Evolutionary conservation across 30 jellyfish, hydroid and myxozoan species (phyloP).

Genomic region (Kudoa iwatai): DNA sequence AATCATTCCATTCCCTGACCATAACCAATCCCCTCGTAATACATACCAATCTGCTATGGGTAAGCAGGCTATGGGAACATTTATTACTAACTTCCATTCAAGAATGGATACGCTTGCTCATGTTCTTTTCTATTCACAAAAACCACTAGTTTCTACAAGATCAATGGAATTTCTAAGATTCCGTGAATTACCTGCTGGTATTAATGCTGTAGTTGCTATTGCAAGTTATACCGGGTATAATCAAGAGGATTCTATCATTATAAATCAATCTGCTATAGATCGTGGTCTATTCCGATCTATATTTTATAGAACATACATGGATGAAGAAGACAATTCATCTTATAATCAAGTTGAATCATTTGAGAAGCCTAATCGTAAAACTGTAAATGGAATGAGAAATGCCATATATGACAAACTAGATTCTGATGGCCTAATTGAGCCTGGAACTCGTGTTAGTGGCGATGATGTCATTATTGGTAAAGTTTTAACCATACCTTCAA

Average conservation of each 20-base stretch:
- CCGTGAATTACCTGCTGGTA: constrained; percentile 95
- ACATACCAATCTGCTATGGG: constrained; percentile 99
- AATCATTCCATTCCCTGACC: constrained; percentile 95
- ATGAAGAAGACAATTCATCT: constrained; percentile 38
- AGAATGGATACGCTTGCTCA: constrained; percentile 99
- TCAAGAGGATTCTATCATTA: constrained; percentile 91
- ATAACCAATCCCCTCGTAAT: constrained; percentile 98
- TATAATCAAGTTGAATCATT: constrained; percentile 56
- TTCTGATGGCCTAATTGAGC: constrained; percentile 84
- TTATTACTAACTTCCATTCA: constrained; percentile 79
- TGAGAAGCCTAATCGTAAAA: constrained; percentile 17
- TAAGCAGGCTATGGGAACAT: constrained; percentile 99
- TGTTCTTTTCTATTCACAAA: constrained; percentile 80
- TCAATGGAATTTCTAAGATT: constrained; percentile 91
- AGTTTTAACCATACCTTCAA: constrained; percentile 58
- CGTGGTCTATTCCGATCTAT: constrained; percentile 88
- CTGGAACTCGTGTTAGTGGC: constrained; percentile 94
- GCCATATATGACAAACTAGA: constrained; percentile 81
- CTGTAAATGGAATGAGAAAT: constrained; percentile 19
- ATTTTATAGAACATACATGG: constrained; percentile 82
- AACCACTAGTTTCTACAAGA: constrained; percentile 80
- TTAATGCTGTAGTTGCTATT: constrained; percentile 81
- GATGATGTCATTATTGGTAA: constrained; percentile 92
- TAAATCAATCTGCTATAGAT: constrained; percentile 71
- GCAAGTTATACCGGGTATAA: constrained; percentile 89